Base-by-base conservation (phyloP, 2,797 vertebrate genomes). In the Urocyon cinereoargenteus region DNA sequence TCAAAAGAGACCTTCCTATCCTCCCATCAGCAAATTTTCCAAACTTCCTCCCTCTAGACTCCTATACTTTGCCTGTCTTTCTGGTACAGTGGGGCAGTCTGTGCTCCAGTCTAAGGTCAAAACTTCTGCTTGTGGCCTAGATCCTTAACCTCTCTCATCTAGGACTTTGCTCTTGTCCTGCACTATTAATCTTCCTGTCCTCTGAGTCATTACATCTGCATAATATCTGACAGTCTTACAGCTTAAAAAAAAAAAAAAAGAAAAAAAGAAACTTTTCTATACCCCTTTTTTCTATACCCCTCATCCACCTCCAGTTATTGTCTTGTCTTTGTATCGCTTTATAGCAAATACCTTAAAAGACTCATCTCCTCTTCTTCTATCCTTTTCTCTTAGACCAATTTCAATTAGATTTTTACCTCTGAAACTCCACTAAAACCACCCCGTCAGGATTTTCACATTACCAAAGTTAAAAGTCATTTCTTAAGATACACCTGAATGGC, bases 321-420 rank as follows among this genome's bases (percentile, higher is more conserved):
- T n/a, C 55, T 85, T 91, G 83, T 78, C 83, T 84, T 45, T 55
- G 34, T 81, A 59, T 70, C 8, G 7, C 7, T 83, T 82, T 64
- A 40, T 1, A 79, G 24, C 2, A 68, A 51, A 92, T 70, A 45
- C 40, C 31, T 51, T 89, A 55, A 92, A 85, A 36, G 15, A 64
- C 2, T 59, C 68, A 36, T 62, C 64, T 85, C 7, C 34, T 91
- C 13, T 28, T 90, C 51, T 49, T 24, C 14, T 68, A 19, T 8
- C 2, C 18, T 83, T 57, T 36, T 49, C 78, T 95, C 84, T 68
- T 92, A 89, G 79, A 85, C 15, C 15, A 86, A 70, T 94, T 94
- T 15, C 8, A 94, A 53, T 45, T 68, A 85, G 4, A 75, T 31
- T 64, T 90, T 86, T 16, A n/a, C 85, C 59, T 97, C 28, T 81